These are phyloP conservation scores for Drosophila sturtevanti DNA, from an alignment of 1,140 invertebrate species.

Conservation along the genomic window DNA sequence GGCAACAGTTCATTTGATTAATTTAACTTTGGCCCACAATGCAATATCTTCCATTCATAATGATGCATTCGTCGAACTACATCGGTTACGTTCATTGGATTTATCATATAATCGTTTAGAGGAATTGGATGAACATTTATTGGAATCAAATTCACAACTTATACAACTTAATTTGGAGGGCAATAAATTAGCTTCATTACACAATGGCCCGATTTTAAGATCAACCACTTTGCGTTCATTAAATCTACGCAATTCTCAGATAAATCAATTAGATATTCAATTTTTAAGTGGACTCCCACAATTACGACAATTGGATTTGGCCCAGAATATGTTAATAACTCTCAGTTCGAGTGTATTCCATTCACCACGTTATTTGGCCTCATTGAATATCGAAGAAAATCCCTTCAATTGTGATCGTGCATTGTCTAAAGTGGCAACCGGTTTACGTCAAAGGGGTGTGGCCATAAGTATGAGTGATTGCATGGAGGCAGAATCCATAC, in stretches of 20 bases:
- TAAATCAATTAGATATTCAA: constrained; percentile 55
- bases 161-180: constrained; percentile 65
- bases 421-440: constrained; percentile 46
- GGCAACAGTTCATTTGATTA: constrained; percentile 58
- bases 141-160: constrained; percentile 63
- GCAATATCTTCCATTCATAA: constrained; percentile 67
- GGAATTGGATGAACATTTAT: constrained; percentile 67
- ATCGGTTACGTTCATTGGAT: constrained; percentile 57
- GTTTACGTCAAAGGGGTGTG: constrained; percentile 55
- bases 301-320: constrained; percentile 63
- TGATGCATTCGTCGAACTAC: constrained; percentile 64
- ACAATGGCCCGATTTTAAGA: constrained; percentile 46
- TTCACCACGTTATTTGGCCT: constrained; percentile 47
- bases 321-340: constrained; percentile 71
- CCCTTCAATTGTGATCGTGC: constrained; percentile 67
- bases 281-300: constrained; percentile 60
- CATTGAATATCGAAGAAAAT: constrained; percentile 68
- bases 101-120: constrained; percentile 79
- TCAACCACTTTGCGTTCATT: constrained; percentile 60
- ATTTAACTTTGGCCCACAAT: constrained; percentile 69
- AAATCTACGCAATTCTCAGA: constrained; percentile 69
- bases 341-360: constrained; percentile 53
- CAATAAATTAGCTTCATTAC: constrained; percentile 69
- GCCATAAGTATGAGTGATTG: constrained; percentile 56
- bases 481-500: constrained; percentile 23